Base-by-base conservation (phyloP, 2,888 invertebrate species). In the Monopis laevigella region DNA sequence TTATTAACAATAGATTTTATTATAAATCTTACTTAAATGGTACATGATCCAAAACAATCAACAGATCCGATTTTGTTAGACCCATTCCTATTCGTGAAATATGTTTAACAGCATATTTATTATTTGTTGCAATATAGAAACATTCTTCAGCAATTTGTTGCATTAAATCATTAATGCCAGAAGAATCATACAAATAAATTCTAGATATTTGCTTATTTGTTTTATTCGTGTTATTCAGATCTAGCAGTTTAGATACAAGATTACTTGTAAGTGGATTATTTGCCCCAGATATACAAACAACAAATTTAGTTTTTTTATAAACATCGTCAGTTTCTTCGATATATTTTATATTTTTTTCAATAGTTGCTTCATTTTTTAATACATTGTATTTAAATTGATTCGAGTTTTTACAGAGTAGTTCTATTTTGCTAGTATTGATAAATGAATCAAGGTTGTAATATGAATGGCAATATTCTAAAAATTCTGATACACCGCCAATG, bases 381-480 rank as follows among this genome's bases (percentile, higher is more conserved):
- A 62, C 3, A 49, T 66, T 72, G 28, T 50, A 59, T 45, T 61
- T 50, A 42, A 55, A 70, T 46, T 77, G 74, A 18, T 47, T 43
- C 45, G 57, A 55, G 42, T 63, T 71, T 8, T 58, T 48, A 2
- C 62, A 47, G 18, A 77, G 50, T 12, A 56, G 56, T 45, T 62
- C 54, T 43, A 65, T 62, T 51, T 61, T 69, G 27, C 66, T 59
- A 24, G 58, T 45, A 6, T 62, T 49, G 36, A 72, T 47, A 49
- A 65, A 71, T 6, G 57, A 48, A 49, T 77, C 72, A 46, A 77
- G 67, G 26, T 69, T 49, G 50, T 87, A 87, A 60, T 86, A 86
- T 24, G 85, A 82, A 56, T 82, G 72, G 49, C 84, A 78, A 49
- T 86, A 85, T 55, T 86, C 84, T 64, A 84, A 77, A 67, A 87